phyloP scores from a whole-genome alignment of 2,113 vertebrate genomes.

The Prunella fulvescens region DNA sequence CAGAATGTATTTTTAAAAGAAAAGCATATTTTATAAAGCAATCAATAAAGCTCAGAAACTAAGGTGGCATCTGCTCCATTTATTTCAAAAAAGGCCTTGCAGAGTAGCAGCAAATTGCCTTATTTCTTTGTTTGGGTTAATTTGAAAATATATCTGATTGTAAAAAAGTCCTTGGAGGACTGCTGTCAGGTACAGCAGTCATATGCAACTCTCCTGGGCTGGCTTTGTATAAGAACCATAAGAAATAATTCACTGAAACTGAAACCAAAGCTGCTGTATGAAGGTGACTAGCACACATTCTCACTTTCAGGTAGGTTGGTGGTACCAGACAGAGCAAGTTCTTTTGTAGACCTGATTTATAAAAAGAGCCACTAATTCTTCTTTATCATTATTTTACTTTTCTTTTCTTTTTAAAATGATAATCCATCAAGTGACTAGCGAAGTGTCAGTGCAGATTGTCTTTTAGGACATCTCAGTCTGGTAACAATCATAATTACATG shows the following conservation, averaged over 20 bases:
- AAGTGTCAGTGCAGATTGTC: not conserved
- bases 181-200: not conserved
- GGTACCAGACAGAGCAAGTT: not conserved
- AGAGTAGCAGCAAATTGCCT: not conserved
- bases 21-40: conserved; percentile 6
- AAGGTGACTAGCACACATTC: not conserved
- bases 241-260: not conserved
- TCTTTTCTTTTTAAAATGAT: not conserved
- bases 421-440: not conserved
- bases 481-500: not conserved
- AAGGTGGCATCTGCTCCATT: conserved; percentile 27
- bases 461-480: not conserved
- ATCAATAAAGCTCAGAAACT: conserved; percentile 7
- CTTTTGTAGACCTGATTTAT: not conserved
- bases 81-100: not conserved
- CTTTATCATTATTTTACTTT: not conserved
- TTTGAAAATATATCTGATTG: not conserved
- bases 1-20: conserved; percentile 6
- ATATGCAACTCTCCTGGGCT: not conserved
- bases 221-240: not conserved
- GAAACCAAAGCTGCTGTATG: not conserved
- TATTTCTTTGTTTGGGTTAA: not conserved
- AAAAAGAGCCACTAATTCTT: not conserved
- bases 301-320: not conserved
- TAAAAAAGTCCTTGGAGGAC: not conserved